Evolutionary conservation across 1,140 invertebrate species (phyloP).

Genomic region (Zaprionus nigranus): DNA sequence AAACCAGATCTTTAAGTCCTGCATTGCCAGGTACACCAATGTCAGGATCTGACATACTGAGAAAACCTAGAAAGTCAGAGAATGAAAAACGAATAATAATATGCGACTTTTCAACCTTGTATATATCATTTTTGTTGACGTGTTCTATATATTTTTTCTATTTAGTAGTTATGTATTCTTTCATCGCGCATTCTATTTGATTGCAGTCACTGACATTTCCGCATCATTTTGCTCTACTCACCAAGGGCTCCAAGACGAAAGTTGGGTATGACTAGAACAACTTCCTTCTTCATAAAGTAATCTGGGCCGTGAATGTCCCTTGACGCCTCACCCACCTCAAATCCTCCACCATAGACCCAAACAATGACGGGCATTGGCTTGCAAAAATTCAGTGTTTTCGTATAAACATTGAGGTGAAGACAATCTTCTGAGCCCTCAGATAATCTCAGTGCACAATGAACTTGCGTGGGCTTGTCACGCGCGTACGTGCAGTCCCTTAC

Average conservation of each 20-base stretch:
- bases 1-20: conserved; percentile 84
- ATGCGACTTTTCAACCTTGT: too few species aligned
- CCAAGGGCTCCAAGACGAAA: conserved; percentile 88
- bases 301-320: conserved; percentile 86
- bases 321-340: conserved; percentile 85
- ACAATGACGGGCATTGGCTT: conserved; percentile 87
- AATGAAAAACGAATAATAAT: background rate
- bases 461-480: conserved; percentile 61
- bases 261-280: conserved; percentile 89
- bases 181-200: too few species aligned
- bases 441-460: conserved; percentile 49
- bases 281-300: conserved; percentile 87
- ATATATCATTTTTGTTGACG: too few species aligned
- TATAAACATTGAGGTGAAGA: conserved; percentile 73
- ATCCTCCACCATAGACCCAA: conserved; percentile 90
- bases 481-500: conserved; percentile 84
- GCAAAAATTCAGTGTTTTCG: conserved; percentile 54
- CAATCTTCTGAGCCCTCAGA: conserved; percentile 72
- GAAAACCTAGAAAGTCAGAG: conserved; percentile 54
- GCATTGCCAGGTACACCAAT: conserved; percentile 78
- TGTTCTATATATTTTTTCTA: background rate
- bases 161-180: background rate
- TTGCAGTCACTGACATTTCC: too few species aligned
- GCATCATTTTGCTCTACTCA: conserved; percentile 28
- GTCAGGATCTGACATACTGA: conserved; percentile 76